Conservation (phyloP, 2,113 vertebrate species). For the Carassius gibelio region DNA sequence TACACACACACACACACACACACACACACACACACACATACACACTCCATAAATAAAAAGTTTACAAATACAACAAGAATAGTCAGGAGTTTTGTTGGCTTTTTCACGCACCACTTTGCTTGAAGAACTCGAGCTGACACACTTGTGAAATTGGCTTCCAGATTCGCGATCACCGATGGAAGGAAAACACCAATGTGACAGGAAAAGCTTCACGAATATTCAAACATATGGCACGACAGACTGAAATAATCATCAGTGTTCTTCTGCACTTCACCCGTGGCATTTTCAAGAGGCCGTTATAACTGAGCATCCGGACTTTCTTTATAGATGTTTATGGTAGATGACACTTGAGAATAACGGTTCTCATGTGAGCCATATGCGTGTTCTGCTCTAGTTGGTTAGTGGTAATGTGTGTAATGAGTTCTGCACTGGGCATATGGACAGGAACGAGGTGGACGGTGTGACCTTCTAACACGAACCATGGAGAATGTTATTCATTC, state of each 20-base stretch:
- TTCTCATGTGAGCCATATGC: slow-evolving; percentile 51
- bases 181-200: not conserved
- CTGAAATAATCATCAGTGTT: slow-evolving; percentile 7
- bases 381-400: slow-evolving; percentile 43
- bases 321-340: slow-evolving; percentile 17
- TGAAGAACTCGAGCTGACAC: not conserved
- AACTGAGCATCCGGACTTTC: not conserved
- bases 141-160: slow-evolving; percentile 1
- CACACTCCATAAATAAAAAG: not conserved
- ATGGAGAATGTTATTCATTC: not conserved
- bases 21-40: no score
- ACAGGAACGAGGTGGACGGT: slow-evolving; percentile 9
- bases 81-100: not conserved
- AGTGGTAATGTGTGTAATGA: slow-evolving; percentile 49
- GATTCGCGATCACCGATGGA: not conserved
- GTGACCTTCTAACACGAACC: slow-evolving; percentile 45
- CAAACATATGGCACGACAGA: slow-evolving; percentile 13
- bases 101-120: not conserved
- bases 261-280: not conserved
- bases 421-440: slow-evolving; percentile 45
- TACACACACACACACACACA: no score
- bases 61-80: not conserved
- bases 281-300: not conserved
- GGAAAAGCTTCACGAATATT: not conserved
- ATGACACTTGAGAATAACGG: slow-evolving; percentile 23